Base-by-base conservation (phyloP, 1,140 invertebrate genomes). In the Ips nitidus region DNA sequence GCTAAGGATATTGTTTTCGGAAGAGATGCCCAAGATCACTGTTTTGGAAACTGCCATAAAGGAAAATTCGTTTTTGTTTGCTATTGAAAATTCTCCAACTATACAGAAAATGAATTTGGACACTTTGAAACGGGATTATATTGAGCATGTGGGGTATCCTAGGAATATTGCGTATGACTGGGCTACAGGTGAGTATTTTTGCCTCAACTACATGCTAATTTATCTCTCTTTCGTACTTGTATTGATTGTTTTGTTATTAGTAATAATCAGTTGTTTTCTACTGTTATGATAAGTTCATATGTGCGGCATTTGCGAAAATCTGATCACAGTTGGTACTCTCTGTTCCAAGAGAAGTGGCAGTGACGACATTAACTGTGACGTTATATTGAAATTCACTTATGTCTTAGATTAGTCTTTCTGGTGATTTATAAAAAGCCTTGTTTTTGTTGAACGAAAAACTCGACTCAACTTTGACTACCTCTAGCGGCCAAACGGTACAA, bases 151-250 rank as follows among this genome's bases (percentile, higher is more conserved):
- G 3, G 73, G 78, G 0, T 60, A 73, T 45, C 92, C 93, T 0
- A 86, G 85, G 70, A 85, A 89, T 71, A 75, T 94, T 36, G 85
- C 89, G 0, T 84, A 93, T 3, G 92, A 94, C 76, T 94, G 92
- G 92, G 81, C 90, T 7, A 90, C 88, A 47, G 62, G 68, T 70
- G 55, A 52, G 43, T 62, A n/a, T 40, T 61, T 47, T 4, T 61
- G 3, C n/a, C 41, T 59, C 2, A 41, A 59, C 1, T 22, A 50
- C 45, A 50, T 50, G 1, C 22, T 50, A 50, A 50, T 3, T 50
- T 8, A 50, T 22, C 22, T 22, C 22, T 22, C 22, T 22, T 22
- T 22, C 22, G 22, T 22, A 22, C 22, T 22, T 22, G 22, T 22
- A 22, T 22, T 22, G 22, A 22, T 22, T 22, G 22, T 22, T 22